Conservation (phyloP, 2,888 invertebrate genomes). For the Electrophaes corylata region DNA sequence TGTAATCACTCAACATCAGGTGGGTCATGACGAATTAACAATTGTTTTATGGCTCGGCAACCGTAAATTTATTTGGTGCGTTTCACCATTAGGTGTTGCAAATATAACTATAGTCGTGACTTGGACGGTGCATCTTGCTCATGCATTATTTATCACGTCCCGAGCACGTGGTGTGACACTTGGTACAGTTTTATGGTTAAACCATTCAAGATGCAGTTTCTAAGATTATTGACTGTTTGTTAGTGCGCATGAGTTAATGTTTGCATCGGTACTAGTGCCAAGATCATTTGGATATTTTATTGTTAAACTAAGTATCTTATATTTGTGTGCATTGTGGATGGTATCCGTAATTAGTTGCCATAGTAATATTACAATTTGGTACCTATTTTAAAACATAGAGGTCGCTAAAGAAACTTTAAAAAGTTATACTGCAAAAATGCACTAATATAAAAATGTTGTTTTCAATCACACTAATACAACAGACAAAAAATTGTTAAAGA, state of each 20-base stretch:
- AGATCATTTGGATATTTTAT: background rate
- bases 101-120: slow-evolving; percentile 53
- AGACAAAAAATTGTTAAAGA: no score
- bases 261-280: background rate
- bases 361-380: no score
- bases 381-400: no score
- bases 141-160: slow-evolving; percentile 67
- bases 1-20: no score
- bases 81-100: slow-evolving; percentile 7
- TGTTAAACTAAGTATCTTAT: background rate
- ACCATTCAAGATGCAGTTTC: slow-evolving; percentile 49
- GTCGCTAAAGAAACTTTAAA: no score
- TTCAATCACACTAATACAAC: no score
- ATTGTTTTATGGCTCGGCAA: no score
- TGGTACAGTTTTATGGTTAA: slow-evolving; percentile 57
- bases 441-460: no score
- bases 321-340: background rate
- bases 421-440: no score
- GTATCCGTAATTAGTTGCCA: background rate
- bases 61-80: slow-evolving; percentile 7
- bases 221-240: slow-evolving; percentile 48
- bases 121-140: slow-evolving; percentile 48
- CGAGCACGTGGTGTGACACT: slow-evolving; percentile 65
- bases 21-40: no score
- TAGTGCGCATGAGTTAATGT: slow-evolving; percentile 22